phyloP scores from a whole-genome alignment of 2,797 vertebrate genomes.

The Selene dorsalis region DNA sequence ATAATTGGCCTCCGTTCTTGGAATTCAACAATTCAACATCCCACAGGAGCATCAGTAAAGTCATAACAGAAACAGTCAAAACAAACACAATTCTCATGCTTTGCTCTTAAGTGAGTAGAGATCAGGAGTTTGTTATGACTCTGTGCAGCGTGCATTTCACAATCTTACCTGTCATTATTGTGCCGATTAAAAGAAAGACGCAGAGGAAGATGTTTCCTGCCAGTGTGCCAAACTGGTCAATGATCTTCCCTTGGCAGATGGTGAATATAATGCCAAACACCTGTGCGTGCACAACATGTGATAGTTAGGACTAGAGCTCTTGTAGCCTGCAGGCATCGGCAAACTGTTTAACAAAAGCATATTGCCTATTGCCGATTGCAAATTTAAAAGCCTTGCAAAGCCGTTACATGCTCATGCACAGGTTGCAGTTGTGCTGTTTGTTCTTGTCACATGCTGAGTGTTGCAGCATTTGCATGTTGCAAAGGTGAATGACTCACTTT shows the following conservation, averaged over 20 bases:
- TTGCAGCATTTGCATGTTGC: neutral
- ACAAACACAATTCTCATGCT: neutral
- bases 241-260: slow-evolving; percentile 92
- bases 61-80: slow-evolving; percentile 20
- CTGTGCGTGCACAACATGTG: slow-evolving; percentile 74
- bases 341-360: neutral
- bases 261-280: slow-evolving; percentile 97
- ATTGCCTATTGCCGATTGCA: neutral
- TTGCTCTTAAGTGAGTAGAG: neutral
- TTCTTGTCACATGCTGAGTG: neutral
- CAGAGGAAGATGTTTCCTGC: slow-evolving; percentile 95
- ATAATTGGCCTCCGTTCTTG: slow-evolving; percentile 32
- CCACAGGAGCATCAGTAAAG: slow-evolving; percentile 17
- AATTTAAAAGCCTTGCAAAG: neutral
- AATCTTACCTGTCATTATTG: slow-evolving; percentile 88
- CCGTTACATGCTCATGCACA: neutral
- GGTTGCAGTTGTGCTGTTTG: neutral
- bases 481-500: neutral
- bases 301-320: slow-evolving; percentile 17
- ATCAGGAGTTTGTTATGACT: slow-evolving; percentile 43
- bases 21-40: slow-evolving; percentile 17
- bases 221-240: slow-evolving; percentile 85
- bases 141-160: neutral
- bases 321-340: neutral
- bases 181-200: slow-evolving; percentile 90